A percentile compares a stretch with the other conserved stretches of the same genome.
These are phyloP conservation scores for Notodonta dromedarius DNA, from an alignment of 2,888 invertebrate genomes.

Conservation along the genomic window DNA sequence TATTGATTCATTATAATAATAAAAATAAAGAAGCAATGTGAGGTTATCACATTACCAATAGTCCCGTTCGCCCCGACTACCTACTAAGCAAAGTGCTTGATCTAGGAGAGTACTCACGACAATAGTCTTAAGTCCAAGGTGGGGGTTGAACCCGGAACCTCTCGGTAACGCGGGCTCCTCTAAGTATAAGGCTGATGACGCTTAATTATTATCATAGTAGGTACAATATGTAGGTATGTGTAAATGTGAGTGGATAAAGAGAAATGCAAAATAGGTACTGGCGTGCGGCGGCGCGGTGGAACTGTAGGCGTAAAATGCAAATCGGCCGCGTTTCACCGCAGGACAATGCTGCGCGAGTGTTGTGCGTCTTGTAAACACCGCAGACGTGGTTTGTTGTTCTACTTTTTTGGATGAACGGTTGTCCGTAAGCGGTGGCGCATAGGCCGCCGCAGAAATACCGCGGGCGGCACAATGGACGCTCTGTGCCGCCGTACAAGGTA, in stretches of 20 bases:
- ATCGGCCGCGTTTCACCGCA: slow-evolving; percentile 72
- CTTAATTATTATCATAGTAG: too few relatives aligned
- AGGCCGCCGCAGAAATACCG: slow-evolving; percentile 77
- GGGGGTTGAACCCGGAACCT: too few relatives aligned
- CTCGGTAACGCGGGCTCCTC: too few relatives aligned
- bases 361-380: slow-evolving; percentile 78
- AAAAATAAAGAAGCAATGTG: too few relatives aligned
- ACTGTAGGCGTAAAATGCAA: slow-evolving; percentile 78
- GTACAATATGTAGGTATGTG: slow-evolving; percentile 25
- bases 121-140: too few relatives aligned
- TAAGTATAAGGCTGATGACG: too few relatives aligned
- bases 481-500: slow-evolving; percentile 70
- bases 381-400: slow-evolving; percentile 76
- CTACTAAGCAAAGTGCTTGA: too few relatives aligned
- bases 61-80: too few relatives aligned
- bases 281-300: slow-evolving; percentile 29
- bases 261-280: slow-evolving; percentile 58
- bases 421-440: slow-evolving; percentile 75
- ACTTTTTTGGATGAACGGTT: slow-evolving; percentile 82
- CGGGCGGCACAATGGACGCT: slow-evolving; percentile 74
- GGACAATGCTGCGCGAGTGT: slow-evolving; percentile 78
- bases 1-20: slow-evolving; percentile 32
- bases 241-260: slow-evolving; percentile 42
- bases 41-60: too few relatives aligned
- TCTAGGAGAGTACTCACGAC: too few relatives aligned